phyloP scores from a whole-genome alignment of 2,113 vertebrate species.

The Thermophis baileyi region DNA sequence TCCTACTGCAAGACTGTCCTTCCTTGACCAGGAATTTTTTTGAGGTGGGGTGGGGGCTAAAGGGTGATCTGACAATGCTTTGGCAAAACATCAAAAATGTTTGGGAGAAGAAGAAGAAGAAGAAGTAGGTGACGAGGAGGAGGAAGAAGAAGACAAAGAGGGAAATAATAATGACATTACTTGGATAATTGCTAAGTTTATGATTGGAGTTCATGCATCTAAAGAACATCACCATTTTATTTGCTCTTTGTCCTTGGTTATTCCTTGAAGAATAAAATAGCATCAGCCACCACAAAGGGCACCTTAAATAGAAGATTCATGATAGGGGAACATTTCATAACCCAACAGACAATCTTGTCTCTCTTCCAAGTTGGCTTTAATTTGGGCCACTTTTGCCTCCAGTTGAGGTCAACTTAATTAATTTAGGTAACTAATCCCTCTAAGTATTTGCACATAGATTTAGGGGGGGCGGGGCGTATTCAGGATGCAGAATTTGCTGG shows the following conservation, averaged over 20 bases:
- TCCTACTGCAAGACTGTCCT: not conserved
- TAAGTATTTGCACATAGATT: not conserved
- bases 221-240: not conserved
- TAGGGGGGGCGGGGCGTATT: fast-evolving
- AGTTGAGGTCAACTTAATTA: not conserved
- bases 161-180: not conserved
- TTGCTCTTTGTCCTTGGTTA: not conserved
- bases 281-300: not conserved
- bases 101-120: not conserved
- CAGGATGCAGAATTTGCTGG: not conserved
- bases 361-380: not conserved
- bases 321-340: not conserved
- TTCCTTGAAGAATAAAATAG: not conserved
- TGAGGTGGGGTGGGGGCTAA: not conserved
- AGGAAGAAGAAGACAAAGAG: not conserved
- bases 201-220: not conserved
- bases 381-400: not conserved
- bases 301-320: not conserved
- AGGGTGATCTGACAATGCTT: not conserved
- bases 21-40: not conserved
- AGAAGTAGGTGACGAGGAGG: not conserved
- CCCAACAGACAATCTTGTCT: not conserved
- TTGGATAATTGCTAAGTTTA: not conserved
- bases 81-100: not conserved
- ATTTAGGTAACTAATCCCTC: not conserved